Conservation (phyloP, 2,888 invertebrate genomes). For the Drosophila anomalata region DNA sequence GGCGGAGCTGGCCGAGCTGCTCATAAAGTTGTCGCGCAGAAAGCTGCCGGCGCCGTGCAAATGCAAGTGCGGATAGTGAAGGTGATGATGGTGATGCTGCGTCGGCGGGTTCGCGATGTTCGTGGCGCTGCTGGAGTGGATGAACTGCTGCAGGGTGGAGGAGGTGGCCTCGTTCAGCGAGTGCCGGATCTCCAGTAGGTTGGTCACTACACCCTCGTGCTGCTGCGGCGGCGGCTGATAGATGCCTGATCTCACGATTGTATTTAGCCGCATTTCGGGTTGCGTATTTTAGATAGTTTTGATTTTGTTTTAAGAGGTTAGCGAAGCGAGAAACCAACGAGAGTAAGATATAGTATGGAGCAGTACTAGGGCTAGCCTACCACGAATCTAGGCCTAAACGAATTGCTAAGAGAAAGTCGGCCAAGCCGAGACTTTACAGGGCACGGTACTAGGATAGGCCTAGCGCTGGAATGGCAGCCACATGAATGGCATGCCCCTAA, state of each 20-base stretch:
- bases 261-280: constrained; percentile 5
- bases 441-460: constrained; percentile 13
- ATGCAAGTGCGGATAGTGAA: constrained; percentile 78
- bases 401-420: background rate
- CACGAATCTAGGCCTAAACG: constrained; percentile 6
- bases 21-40: constrained; percentile 80
- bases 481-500: background rate
- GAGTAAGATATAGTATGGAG: constrained; percentile 28
- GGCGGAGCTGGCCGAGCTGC: constrained; percentile 82
- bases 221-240: constrained; percentile 78
- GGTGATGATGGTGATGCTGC: constrained; percentile 58
- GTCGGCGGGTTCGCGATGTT: constrained; percentile 53
- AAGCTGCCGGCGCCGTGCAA: constrained; percentile 81
- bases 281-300: constrained; percentile 22
- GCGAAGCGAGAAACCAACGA: constrained; percentile 40
- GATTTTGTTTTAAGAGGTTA: constrained; percentile 13
- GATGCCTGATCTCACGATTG: constrained; percentile 74
- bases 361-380: constrained; percentile 34
- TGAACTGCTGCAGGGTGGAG: constrained; percentile 69
- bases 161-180: constrained; percentile 82
- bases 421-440: background rate
- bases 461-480: background rate
- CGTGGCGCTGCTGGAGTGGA: constrained; percentile 71
- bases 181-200: constrained; percentile 82
- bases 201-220: constrained; percentile 80